Evolutionary conservation across 2,888 invertebrate species (phyloP), one percentile per base, ranked within the genome.

Genomic region (Dione vanillae): DNA sequence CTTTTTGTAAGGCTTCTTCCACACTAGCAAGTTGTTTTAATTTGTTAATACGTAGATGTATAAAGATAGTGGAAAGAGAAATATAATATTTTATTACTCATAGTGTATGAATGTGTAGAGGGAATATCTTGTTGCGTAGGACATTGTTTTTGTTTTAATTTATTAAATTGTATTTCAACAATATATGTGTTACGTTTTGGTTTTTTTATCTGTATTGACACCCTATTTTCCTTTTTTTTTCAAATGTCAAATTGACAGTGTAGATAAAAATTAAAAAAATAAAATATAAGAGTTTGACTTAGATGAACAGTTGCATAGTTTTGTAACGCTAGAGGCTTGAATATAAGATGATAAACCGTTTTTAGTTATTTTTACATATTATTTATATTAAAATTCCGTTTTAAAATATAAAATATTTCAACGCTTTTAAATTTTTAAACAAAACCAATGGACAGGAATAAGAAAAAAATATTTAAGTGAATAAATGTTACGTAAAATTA

Each of bases 51-150:
- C 19, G 51, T 59, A 49, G 59, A 61, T 61, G 14, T 49, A 49
- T 35, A 51, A 41, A 41, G n/a, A 12, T 59, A 59, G 20, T 20
- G 35, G 40, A 43, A 54, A n/a, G n/a, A n/a, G n/a, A 27, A 37
- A 40, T 19, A 58, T 41, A 58, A 58, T 59, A 67, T 59, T 67
- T 67, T 67, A 67, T n/a, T 51, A 61, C 67, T 59, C 20, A 10
- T 56, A 47, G 47, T 37, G 45, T 67, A 3, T 3, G 2, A 27
- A n/a, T n/a, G n/a, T n/a, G 27, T 27, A 27, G 5, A 67, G 59
- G 59, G 16, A 40, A 67, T 37, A 58, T 9, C 16, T 35, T 27
- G 5, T 47, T 56, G 35, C 6, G 27, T 59, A 67, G 35, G 58
- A 47, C 35, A 14, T 49, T 6, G 11, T 35, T 16, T 49, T 40